Conservation (phyloP, 2,113 vertebrate genomes). For the Chloroceryle aenea region DNA sequence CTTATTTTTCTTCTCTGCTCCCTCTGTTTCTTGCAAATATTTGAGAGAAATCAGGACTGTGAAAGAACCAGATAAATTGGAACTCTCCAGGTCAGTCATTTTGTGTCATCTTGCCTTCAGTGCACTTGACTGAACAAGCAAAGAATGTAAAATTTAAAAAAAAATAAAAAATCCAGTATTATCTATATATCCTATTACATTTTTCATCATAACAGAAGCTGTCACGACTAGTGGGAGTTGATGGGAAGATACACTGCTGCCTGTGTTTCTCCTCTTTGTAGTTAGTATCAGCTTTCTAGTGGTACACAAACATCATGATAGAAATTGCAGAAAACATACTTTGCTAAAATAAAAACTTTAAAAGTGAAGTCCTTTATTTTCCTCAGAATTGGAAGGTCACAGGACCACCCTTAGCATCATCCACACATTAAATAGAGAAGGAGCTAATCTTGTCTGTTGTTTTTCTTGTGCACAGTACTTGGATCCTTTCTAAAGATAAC, state of each 20-base stretch:
- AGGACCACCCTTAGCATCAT: background rate
- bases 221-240: background rate
- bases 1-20: background rate
- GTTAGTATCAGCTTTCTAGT: background rate
- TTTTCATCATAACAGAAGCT: slow-evolving; percentile 20
- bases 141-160: slow-evolving; percentile 26
- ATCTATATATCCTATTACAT: background rate
- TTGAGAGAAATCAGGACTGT: background rate
- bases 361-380: background rate
- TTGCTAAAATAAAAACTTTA: background rate
- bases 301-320: background rate
- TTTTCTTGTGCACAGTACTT: background rate
- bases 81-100: background rate
- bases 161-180: background rate
- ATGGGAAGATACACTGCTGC: background rate
- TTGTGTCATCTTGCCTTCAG: background rate
- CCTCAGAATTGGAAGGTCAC: background rate
- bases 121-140: background rate
- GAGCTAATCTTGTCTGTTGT: background rate
- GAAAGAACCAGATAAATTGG: background rate
- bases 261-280: background rate
- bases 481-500: background rate
- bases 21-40: background rate
- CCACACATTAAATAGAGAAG: background rate
- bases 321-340: background rate